Base-by-base conservation (phyloP, 2,888 invertebrate genomes). In the Neoascia interrupta region DNA sequence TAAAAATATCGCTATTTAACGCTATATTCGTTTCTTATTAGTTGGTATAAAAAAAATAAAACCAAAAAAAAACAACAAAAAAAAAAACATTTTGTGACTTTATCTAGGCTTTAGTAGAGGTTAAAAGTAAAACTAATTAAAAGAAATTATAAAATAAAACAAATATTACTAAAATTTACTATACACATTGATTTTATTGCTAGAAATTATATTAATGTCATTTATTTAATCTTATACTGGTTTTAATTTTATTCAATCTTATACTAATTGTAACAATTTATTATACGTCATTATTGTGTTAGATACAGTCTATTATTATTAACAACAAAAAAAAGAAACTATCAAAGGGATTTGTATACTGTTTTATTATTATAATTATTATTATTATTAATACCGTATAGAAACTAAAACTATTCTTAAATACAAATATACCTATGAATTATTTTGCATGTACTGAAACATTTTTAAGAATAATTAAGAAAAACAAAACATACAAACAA, bases 331-430 rank as follows among this genome's bases (percentile, higher is more conserved):
- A 41, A 41, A 49, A 37, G 8, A 49, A 76, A 70, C 64, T 70
- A 60, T 70, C 58, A 76, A 76, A 70, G 70, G 76, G 76, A 64
- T 76, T 76, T 76, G 76, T 76, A 76, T 76, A 76, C 76, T 76
- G 76, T 66, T 76, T 72, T 72, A 72, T 47, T 72, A 63, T 63
- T 45, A 51, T 34, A 10, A 58, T 43, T 51, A 56, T 54, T 43
- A 45, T 34, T 41, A 49, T 21, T 16, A 72, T 47, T 41, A 58
- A 64, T 60, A 76, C 70, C 75, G 58, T 60, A 23, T 56, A 76
- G 51, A 49, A 76, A 76, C 76, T 70, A 76, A 70, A 76, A 60
- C 37, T 70, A 60, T 23, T 45, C 56, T 6, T 60, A 58, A 58
- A 58, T 51, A 63, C 39, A 68, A 60, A 58, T 36, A 70, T 49